Percentiles rank a stretch among this genome's conserved stretches.
Conservation (phyloP, 2,888 invertebrate species). For the Lissocephala sabroskyi region DNA sequence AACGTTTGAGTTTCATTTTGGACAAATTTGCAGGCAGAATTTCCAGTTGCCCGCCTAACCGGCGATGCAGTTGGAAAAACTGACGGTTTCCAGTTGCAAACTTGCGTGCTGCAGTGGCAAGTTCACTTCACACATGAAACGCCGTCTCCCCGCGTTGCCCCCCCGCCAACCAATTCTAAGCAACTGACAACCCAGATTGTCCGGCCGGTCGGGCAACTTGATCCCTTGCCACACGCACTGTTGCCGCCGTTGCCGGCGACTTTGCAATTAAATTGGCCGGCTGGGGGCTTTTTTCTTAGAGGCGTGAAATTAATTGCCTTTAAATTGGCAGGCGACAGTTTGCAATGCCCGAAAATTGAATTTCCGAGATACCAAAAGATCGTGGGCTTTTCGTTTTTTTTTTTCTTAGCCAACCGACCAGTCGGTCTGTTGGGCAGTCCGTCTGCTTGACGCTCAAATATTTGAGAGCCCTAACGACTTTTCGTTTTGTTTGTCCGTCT, state of each 20-base stretch:
- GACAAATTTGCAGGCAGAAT: neutral
- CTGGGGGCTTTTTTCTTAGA: constrained; percentile 24
- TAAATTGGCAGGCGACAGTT: too few species aligned
- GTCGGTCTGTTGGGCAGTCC: neutral
- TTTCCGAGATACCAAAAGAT: too few species aligned
- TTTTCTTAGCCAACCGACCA: constrained; percentile 3
- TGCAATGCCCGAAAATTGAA: too few species aligned
- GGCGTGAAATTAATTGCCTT: constrained; percentile 56
- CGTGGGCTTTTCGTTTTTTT: too few species aligned
- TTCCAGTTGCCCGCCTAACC: constrained; percentile 11
- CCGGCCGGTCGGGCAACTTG: constrained; percentile 29
- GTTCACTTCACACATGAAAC: too few species aligned
- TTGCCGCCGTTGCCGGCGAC: too few species aligned
- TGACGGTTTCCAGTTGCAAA: constrained; percentile 9
- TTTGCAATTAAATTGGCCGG: constrained; percentile 44
- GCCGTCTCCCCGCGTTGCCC: constrained; percentile 2
- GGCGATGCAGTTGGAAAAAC: constrained; percentile 22
- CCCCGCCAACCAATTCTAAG: neutral
- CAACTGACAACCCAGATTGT: neutral
- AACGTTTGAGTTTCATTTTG: constrained; percentile 55
- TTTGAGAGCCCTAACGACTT: too few species aligned
- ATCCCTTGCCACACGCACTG: constrained; percentile 60
- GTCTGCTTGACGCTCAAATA: neutral
- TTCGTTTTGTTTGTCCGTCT: neutral
- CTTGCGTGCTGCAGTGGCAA: constrained; percentile 60